A percentile compares a stretch with the other conserved stretches of the same genome.
These are phyloP conservation scores for Oreochromis spilurus DNA, from an alignment of 2,113 vertebrate genomes.

Conservation along the genomic window DNA sequence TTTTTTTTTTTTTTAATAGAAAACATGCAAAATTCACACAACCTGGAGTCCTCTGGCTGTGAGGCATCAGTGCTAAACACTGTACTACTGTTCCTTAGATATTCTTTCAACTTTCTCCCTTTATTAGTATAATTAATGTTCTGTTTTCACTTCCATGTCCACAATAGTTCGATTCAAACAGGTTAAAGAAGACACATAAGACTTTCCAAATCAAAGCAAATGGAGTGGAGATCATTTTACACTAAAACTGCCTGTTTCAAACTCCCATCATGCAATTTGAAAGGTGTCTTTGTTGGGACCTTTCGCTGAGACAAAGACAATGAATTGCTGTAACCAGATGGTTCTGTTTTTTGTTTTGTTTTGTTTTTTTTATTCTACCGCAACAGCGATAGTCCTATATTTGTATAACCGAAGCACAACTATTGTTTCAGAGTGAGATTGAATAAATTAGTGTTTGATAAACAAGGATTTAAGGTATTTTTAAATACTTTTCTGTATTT, in stretches of 20 bases:
- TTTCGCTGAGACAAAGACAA: background rate
- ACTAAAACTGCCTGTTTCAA: background rate
- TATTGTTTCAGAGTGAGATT: background rate
- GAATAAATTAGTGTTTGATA: background rate
- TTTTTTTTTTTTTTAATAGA: background rate
- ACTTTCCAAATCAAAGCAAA: background rate
- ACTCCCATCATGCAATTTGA: background rate
- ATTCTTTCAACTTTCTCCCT: background rate
- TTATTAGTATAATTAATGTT: background rate
- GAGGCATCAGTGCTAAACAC: background rate
- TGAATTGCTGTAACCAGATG: background rate
- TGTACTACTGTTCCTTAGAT: background rate
- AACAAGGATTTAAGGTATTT: background rate
- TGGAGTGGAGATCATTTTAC: background rate
- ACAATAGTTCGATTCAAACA: background rate
- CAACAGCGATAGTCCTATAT: background rate
- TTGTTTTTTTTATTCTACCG: background rate
- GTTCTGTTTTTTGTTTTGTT: background rate
- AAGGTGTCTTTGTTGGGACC: conserved; percentile 15
- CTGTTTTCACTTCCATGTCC: background rate
- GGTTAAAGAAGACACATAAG: background rate
- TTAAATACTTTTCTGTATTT: background rate
- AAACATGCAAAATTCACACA: background rate
- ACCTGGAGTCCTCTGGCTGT: background rate
- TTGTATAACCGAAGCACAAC: background rate